phyloP scores from a whole-genome alignment of 2,113 vertebrate genomes.

The Seriola quinqueradiata region DNA sequence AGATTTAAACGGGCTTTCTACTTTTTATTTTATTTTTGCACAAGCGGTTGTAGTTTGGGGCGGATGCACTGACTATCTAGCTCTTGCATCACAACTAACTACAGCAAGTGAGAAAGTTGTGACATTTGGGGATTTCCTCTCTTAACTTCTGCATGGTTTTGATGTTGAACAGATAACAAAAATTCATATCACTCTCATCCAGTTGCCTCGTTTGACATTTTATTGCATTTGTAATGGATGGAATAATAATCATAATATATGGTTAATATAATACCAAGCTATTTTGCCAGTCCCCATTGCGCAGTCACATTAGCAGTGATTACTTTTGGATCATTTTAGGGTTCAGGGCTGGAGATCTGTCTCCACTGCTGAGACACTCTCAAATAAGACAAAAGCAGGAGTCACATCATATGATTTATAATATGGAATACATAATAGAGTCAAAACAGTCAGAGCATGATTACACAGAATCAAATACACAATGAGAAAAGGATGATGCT shows the following conservation, averaged over 20 bases:
- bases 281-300: not conserved
- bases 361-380: not conserved
- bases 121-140: not conserved
- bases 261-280: not conserved
- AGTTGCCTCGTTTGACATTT: not conserved
- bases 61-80: not conserved
- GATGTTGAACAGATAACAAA: not conserved
- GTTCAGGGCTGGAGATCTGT: slow-evolving; percentile 7
- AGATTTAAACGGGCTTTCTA: not conserved
- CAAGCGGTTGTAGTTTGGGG: not conserved
- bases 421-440: not conserved
- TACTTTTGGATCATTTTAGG: slow-evolving; percentile 43
- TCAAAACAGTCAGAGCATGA: not conserved
- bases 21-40: not conserved
- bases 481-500: not conserved
- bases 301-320: slow-evolving; percentile 36
- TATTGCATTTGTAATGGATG: not conserved
- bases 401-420: slow-evolving; percentile 22
- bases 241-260: not conserved
- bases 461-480: not conserved
- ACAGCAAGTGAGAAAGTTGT: not conserved
- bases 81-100: slow-evolving; percentile 22
- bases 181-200: no score
- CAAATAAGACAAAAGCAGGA: slow-evolving; percentile 9
- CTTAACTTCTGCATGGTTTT: not conserved